A percentile compares a stretch with the other conserved stretches of the same genome.
Conservation (phyloP, 35 echinoderm and acorn worm genomes). For the Lytechinus pictus region DNA sequence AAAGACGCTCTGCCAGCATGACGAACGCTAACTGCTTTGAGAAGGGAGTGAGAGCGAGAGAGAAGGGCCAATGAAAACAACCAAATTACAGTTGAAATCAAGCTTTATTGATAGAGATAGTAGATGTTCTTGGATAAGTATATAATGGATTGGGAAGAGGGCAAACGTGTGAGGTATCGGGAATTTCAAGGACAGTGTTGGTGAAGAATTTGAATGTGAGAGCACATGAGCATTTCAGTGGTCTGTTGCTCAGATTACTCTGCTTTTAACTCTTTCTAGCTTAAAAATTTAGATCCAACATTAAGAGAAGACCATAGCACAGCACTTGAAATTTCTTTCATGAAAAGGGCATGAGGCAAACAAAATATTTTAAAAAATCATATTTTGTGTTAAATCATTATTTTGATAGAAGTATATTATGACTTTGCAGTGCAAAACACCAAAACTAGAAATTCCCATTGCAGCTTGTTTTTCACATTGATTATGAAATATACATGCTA, state of each 20-base stretch:
- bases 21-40: constrained; percentile 10
- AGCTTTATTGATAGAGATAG: neutral
- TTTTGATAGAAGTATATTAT: neutral
- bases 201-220: neutral
- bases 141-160: neutral
- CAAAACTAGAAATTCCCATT: neutral
- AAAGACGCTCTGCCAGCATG: constrained; percentile 81
- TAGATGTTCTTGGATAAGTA: neutral
- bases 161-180: neutral
- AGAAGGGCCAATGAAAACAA: neutral
- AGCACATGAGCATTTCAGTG: neutral
- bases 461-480: neutral
- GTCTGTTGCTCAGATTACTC: neutral
- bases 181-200: neutral
- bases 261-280: neutral
- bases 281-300: neutral
- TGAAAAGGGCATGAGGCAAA: neutral
- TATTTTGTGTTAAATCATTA: neutral
- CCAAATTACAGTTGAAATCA: neutral
- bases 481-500: neutral
- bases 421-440: neutral
- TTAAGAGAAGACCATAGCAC: neutral
- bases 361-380: neutral
- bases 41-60: neutral
- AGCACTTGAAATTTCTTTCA: neutral